Evolutionary conservation across 2,888 invertebrate species (phyloP), one percentile per base, ranked within the genome.

Genomic region (Esperia sulphurella): DNA sequence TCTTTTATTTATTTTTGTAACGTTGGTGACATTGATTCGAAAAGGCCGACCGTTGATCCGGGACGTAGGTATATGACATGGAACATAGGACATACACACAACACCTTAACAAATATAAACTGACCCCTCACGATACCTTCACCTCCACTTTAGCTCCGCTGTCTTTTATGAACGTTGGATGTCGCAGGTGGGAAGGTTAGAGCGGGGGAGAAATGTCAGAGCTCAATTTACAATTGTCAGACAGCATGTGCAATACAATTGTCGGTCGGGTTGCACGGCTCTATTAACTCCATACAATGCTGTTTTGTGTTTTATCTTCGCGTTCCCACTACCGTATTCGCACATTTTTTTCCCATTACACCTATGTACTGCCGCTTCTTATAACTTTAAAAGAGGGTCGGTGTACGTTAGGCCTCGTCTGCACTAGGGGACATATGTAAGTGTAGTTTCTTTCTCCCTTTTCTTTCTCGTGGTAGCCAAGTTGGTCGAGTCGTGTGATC

Each of bases 281-380:
- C 71, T 62, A 63, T 68, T 67, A 63, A 67, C 70, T 61, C 59
- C 60, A 71, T 65, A 83, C 85, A 83, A 85, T 83, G 66, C 74
- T 59, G 74, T 69, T 76, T 35, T 10, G 35, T 74, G 62, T 78
- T 68, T 79, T 77, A 77, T 76, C 76, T 80, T 55, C 52, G 53
- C 53, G 69, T 84, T 83, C 85, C 77, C 84, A 84, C 82, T 78
- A 71, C 68, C 68, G 61, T 58, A 76, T 82, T 50, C 80, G 76
- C 80, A 80, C 79, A 81, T 75, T 63, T 74, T 75, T 83, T 83
- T 83, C 82, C 74, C 82, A 79, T 76, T 77, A 71, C 64, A 68
- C 67, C 71, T 35, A 33, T 7, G 21, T 41, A 14, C 61, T 35
- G 6, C 35, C 55, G 57, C 55, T 61, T 61, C 63, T 72, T 74